Percentiles rank a stretch among this genome's conserved stretches.
Conservation (phyloP, 1,140 invertebrate species). For the Ectropis grisescens region DNA sequence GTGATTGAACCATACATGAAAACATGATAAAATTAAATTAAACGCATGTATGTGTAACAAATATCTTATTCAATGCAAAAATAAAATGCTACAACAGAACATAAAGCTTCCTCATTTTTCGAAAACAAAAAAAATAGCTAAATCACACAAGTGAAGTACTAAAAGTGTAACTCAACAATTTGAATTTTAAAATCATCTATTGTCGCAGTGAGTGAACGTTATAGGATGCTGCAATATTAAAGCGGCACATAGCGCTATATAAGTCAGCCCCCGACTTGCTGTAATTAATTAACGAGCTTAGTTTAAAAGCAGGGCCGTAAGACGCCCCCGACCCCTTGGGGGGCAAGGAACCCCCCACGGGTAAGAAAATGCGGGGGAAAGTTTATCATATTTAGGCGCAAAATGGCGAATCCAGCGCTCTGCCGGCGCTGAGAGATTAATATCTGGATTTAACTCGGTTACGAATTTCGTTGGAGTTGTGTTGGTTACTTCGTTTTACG, state of each 20-base stretch:
- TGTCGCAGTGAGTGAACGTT: too few species aligned
- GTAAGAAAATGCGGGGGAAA: conserved; percentile 61
- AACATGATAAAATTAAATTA: too few species aligned
- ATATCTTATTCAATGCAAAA: too few species aligned
- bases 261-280: conserved; percentile 60
- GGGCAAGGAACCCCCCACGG: conserved; percentile 39
- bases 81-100: too few species aligned
- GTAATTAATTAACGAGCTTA: conserved; percentile 71
- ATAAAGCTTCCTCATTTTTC: too few species aligned
- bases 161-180: too few species aligned
- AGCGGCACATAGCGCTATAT: conserved; percentile 60
- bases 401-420: conserved; percentile 68
- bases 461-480: conserved; percentile 60
- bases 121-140: too few species aligned
- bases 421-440: conserved; percentile 64
- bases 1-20: too few species aligned
- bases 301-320: conserved; percentile 69
- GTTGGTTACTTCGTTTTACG: conserved; percentile 51
- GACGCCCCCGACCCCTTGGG: conserved; percentile 19
- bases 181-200: too few species aligned
- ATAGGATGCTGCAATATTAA: conserved; percentile 53
- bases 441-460: conserved; percentile 64
- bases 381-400: conserved; percentile 71
- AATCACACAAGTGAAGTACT: too few species aligned
- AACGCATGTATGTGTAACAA: too few species aligned